A percentile compares a stretch with the other conserved stretches of the same genome.
Evolutionary conservation across 2,113 vertebrate genomes (phyloP).

Genomic region (Sturnus vulgaris): DNA sequence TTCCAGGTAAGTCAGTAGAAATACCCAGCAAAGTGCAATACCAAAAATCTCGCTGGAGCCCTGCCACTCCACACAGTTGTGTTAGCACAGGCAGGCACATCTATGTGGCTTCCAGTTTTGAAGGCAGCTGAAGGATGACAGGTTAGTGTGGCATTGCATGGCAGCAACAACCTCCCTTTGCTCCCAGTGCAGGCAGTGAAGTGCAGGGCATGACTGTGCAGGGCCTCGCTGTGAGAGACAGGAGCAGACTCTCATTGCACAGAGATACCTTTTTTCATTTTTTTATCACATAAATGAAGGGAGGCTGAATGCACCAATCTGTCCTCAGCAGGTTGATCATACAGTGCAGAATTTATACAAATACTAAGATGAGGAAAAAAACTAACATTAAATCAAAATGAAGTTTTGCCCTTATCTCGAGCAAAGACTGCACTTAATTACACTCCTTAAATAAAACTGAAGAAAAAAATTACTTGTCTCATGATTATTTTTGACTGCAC

Average conservation of each 20-base stretch:
- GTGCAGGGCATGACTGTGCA: neutral
- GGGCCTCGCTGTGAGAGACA: rapidly evolving
- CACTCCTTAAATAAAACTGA: neutral
- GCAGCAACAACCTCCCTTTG: neutral
- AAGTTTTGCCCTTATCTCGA: neutral
- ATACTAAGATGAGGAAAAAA: neutral
- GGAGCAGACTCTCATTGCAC: neutral
- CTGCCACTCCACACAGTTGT: neutral
- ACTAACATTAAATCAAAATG: neutral
- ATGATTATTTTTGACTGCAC: neutral
- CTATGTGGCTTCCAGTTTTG: neutral
- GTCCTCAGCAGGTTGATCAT: neutral
- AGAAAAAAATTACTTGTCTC: neutral
- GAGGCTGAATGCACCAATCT: neutral
- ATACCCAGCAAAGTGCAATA: neutral
- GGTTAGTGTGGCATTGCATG: neutral
- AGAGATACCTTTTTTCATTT: neutral
- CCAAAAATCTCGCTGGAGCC: neutral
- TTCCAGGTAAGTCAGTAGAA: neutral
- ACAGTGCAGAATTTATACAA: neutral
- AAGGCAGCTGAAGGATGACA: neutral
- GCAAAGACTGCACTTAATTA: neutral
- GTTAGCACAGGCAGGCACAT: neutral
- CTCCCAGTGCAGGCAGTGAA: neutral
- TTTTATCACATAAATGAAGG: neutral